Conservation (phyloP, 2,113 vertebrate genomes). For the Xenotilapia flavipinnis region DNA sequence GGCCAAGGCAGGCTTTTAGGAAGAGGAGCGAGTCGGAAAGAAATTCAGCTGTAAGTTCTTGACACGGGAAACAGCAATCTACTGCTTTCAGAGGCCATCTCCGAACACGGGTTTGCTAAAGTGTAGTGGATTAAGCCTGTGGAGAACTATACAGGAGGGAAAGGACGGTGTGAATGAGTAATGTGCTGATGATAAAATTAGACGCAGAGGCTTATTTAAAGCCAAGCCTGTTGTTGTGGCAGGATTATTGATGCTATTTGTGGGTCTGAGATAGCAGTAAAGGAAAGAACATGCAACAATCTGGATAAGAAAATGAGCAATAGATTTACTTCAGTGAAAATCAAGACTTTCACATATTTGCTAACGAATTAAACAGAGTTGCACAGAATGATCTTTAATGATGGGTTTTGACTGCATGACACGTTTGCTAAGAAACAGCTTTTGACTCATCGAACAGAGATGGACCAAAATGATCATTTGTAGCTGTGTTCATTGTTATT, state of each 20-base stretch:
- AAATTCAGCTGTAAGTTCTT: constrained; percentile 19
- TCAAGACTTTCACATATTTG: neutral
- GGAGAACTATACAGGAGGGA: neutral
- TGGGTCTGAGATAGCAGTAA: neutral
- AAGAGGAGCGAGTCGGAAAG: neutral
- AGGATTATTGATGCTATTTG: neutral
- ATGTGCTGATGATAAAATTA: neutral
- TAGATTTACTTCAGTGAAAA: neutral
- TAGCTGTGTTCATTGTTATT: neutral
- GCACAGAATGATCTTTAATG: neutral
- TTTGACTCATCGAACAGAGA: neutral
- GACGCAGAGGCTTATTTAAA: neutral
- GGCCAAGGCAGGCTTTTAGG: neutral
- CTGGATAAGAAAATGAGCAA: neutral
- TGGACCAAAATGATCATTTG: neutral
- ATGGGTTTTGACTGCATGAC: neutral
- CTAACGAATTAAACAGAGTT: neutral
- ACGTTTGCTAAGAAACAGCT: neutral
- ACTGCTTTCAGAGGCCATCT: constrained; percentile 3
- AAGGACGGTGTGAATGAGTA: neutral
- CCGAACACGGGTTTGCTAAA: constrained; percentile 8
- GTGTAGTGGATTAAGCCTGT: constrained; percentile 12
- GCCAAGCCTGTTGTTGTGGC: neutral
- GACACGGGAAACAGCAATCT: constrained; percentile 9
- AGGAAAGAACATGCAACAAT: neutral